Percentiles rank a stretch among this genome's conserved stretches.
These are phyloP conservation scores for Poeciliopsis turrubarensis DNA, from an alignment of 2,113 vertebrate genomes.

Conservation along the genomic window DNA sequence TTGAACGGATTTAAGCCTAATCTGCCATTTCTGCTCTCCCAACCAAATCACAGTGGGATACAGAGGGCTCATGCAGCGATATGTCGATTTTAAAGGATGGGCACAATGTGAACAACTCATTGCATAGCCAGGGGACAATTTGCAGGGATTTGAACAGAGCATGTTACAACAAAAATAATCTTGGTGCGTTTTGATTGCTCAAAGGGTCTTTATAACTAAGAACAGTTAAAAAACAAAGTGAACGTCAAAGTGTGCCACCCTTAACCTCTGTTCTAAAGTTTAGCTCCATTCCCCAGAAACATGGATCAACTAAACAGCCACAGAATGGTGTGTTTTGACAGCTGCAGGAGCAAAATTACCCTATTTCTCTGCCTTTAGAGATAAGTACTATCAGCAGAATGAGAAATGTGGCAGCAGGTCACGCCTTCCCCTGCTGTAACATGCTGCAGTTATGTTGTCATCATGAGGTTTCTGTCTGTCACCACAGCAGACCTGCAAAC, in stretches of 20 bases:
- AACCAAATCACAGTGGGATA: conserved; percentile 74
- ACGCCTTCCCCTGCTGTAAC: conserved; percentile 53
- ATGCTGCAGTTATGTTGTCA: conserved; percentile 50
- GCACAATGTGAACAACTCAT: conserved; percentile 37
- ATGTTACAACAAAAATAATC: conserved; percentile 42
- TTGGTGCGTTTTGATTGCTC: conserved; percentile 8
- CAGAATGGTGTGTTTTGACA: conserved; percentile 57
- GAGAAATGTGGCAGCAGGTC: conserved; percentile 43
- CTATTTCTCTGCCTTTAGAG: conserved; percentile 48
- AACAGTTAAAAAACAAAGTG: conserved; percentile 18
- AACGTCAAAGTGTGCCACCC: conserved; percentile 1
- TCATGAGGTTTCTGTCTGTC: conserved; percentile 41
- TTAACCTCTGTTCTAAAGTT: conserved; percentile 30
- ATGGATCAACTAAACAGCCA: conserved; percentile 42
- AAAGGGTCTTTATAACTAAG: conserved; percentile 6
- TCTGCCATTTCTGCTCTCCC: conserved; percentile 75
- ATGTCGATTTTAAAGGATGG: conserved; percentile 51
- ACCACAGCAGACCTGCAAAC: conserved; percentile 11
- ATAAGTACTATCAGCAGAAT: conserved; percentile 70
- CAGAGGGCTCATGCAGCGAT: conserved; percentile 62
- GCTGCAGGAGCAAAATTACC: conserved; percentile 41
- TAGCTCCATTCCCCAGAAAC: conserved; percentile 31
- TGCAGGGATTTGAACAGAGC: conserved; percentile 43
- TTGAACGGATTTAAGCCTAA: conserved; percentile 73
- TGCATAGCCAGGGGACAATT: conserved; percentile 27